Conservation (phyloP, 2,797 vertebrate species). For the Poliocrania exsul region DNA sequence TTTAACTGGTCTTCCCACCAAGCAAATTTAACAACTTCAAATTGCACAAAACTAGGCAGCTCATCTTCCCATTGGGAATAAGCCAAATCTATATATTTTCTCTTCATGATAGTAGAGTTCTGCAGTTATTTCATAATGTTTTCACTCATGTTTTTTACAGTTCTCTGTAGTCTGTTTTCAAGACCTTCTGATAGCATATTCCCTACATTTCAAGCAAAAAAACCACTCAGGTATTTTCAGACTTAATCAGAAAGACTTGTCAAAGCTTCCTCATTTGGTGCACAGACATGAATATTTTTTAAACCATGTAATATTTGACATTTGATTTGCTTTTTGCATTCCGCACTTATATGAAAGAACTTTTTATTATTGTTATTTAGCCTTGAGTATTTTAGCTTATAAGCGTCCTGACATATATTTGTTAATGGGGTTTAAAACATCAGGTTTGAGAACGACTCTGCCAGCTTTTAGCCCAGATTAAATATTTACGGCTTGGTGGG, state of each 20-base stretch:
- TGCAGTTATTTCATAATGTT: slow-evolving; percentile 69
- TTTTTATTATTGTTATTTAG: slow-evolving; percentile 55
- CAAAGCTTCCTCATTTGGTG: slow-evolving; percentile 29
- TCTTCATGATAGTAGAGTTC: slow-evolving; percentile 61
- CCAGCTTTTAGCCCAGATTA: slow-evolving; percentile 28
- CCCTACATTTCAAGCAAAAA: slow-evolving; percentile 10
- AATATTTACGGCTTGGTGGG: slow-evolving; percentile 33
- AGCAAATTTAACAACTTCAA: slow-evolving; percentile 75
- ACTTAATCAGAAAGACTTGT: slow-evolving; percentile 43
- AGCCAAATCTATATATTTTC: slow-evolving; percentile 76
- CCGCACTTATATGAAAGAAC: slow-evolving; percentile 40
- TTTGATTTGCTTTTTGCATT: slow-evolving; percentile 24
- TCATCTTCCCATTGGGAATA: slow-evolving; percentile 69
- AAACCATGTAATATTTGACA: slow-evolving; percentile 37
- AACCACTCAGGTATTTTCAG: slow-evolving; percentile 20
- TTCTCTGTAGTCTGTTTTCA: slow-evolving; percentile 32
- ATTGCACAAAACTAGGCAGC: slow-evolving; percentile 60
- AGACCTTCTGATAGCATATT: slow-evolving; percentile 19
- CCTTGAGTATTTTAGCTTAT: slow-evolving; percentile 40
- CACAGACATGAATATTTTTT: slow-evolving; percentile 30
- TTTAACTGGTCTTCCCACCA: slow-evolving; percentile 76
- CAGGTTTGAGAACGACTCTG: not conserved
- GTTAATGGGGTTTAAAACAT: slow-evolving; percentile 38
- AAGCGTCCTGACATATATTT: slow-evolving; percentile 13
- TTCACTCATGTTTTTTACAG: slow-evolving; percentile 64